Percentiles rank a stretch among this genome's conserved stretches.
phyloP scores from a whole-genome alignment of 2,797 vertebrate genomes.

The Apodemus agrarius region DNA sequence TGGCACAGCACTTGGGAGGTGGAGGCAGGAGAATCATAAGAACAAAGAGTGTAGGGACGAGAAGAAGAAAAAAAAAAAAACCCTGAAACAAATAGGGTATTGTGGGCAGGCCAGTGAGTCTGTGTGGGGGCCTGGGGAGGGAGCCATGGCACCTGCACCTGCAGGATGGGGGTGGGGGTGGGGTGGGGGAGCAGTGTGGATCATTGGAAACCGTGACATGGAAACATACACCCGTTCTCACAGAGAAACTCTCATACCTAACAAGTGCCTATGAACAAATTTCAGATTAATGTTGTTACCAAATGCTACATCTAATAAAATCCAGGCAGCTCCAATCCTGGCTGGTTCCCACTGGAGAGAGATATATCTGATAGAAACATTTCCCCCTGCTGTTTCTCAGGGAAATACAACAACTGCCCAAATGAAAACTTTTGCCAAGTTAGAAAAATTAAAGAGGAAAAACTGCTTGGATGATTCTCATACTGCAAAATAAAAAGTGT shows the following conservation, averaged over 20 bases:
- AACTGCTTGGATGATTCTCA: neutral
- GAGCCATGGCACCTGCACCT: neutral
- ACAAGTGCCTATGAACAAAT: neutral
- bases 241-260: neutral
- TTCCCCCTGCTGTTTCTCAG: conserved; percentile 15
- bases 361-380: neutral
- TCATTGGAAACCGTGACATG: neutral
- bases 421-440: conserved; percentile 9
- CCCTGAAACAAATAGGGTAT: neutral
- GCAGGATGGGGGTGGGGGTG: no score
- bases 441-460: neutral
- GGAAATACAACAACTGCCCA: conserved; percentile 38
- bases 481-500: conserved; percentile 3
- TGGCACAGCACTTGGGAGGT: neutral
- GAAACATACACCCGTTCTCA: conserved; percentile 1
- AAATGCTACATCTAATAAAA: conserved; percentile 56
- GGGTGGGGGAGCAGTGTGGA: neutral
- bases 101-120: neutral
- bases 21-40: neutral
- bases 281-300: conserved; percentile 19
- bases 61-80: no score
- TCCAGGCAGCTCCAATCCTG: neutral
- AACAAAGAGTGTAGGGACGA: rapidly evolving
- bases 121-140: neutral
- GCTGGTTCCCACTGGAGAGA: conserved; percentile 2